These are phyloP conservation scores for Fopius arisanus DNA, from an alignment of 1,140 invertebrate species.

Conservation along the genomic window DNA sequence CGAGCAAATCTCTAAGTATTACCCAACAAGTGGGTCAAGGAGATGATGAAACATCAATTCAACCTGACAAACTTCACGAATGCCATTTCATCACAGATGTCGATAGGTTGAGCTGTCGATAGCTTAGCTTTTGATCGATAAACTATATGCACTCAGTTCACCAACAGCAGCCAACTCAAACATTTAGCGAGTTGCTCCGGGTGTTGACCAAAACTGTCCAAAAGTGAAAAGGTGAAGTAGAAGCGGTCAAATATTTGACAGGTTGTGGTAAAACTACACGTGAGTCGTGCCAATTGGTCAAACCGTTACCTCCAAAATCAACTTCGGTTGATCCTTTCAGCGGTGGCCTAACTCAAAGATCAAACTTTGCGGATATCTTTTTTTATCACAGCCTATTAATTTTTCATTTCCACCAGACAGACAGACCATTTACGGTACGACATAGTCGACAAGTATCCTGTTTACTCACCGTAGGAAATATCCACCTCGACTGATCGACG, in stretches of 20 bases:
- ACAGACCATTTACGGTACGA: slow-evolving; percentile 6
- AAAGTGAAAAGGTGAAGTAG: slow-evolving; percentile 30
- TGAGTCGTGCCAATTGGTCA: not conserved
- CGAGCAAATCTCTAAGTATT: not conserved
- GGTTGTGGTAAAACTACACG: slow-evolving; percentile 23
- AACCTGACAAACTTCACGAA: not conserved
- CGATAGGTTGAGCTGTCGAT: not conserved
- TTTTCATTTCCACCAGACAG: not conserved
- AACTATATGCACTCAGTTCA: not conserved
- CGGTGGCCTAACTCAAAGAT: not conserved
- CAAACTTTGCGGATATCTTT: not conserved
- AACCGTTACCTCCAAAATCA: not conserved
- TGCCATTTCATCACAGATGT: not conserved
- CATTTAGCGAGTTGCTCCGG: not conserved
- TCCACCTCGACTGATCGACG: slow-evolving; percentile 31
- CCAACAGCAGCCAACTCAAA: not conserved
- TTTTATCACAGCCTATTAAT: not conserved
- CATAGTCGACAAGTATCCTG: slow-evolving; percentile 16
- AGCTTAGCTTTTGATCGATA: not conserved
- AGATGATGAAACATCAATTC: not conserved
- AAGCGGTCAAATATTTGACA: slow-evolving; percentile 38
- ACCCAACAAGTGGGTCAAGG: not conserved
- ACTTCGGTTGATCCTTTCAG: not conserved
- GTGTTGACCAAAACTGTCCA: slow-evolving; percentile 23
- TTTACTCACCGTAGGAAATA: slow-evolving; percentile 28